Conservation (phyloP, 2,113 vertebrate genomes). For the Grallaria varia region DNA sequence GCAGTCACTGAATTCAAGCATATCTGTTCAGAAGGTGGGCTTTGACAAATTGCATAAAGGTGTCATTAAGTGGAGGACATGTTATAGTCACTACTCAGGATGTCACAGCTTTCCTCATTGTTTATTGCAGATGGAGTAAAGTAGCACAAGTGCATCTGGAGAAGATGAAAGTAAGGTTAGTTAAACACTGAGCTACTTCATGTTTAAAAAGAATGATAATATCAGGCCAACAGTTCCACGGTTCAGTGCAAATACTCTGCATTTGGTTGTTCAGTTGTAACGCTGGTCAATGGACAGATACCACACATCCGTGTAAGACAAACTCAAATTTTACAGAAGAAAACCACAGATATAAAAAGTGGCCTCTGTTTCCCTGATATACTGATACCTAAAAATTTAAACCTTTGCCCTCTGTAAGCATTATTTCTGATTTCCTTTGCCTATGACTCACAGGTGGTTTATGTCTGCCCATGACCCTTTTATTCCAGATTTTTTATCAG, state of each 20-base stretch:
- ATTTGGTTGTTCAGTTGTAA: not conserved
- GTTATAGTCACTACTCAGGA: slow-evolving; percentile 25
- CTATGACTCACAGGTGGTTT: not conserved
- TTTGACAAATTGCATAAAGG: slow-evolving; percentile 57
- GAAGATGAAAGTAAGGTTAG: slow-evolving; percentile 48
- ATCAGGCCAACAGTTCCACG: not conserved
- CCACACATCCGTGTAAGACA: not conserved
- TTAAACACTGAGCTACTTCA: slow-evolving; percentile 26
- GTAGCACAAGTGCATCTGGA: not conserved
- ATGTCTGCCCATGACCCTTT: not conserved
- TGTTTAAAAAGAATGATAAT: slow-evolving; percentile 6
- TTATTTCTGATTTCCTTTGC: not conserved
- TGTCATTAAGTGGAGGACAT: slow-evolving; percentile 57
- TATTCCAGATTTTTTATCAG: not conserved
- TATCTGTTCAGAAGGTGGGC: slow-evolving; percentile 24
- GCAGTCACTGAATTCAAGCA: slow-evolving; percentile 49
- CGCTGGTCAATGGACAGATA: not conserved
- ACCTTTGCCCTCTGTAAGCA: not conserved
- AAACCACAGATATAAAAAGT: not conserved
- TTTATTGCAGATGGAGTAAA: not conserved
- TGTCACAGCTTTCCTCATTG: not conserved
- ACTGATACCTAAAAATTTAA: not conserved
- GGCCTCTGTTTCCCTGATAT: not conserved
- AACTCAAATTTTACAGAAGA: not conserved
- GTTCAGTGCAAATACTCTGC: slow-evolving; percentile 14